These are phyloP conservation scores for Toxostoma redivivum DNA, from an alignment of 2,113 vertebrate species.

Conservation along the genomic window DNA sequence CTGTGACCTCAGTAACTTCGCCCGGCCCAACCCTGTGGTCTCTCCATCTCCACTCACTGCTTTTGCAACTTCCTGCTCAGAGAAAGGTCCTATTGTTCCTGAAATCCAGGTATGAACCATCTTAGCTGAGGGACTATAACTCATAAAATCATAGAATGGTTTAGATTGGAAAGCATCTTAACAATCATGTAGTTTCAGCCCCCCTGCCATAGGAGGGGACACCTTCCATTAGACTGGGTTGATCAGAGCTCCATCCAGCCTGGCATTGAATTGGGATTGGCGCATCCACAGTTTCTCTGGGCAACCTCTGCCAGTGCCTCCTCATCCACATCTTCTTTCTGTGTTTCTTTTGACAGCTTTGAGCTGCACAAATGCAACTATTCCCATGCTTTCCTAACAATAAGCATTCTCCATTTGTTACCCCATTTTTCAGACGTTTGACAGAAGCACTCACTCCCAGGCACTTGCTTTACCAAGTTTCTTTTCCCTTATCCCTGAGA, in stretches of 20 bases:
- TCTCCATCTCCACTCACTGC: conserved; percentile 90
- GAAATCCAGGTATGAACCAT: conserved; percentile 88
- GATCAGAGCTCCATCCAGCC: not conserved
- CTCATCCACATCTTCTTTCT: not conserved
- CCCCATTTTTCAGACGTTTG: not conserved
- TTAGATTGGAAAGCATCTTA: not conserved
- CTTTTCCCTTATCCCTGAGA: not conserved
- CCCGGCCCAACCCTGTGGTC: conserved; percentile 88
- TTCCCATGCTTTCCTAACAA: not conserved
- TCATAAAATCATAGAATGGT: not conserved
- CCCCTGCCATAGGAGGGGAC: not conserved
- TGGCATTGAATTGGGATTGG: not conserved
- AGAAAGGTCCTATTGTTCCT: conserved; percentile 87
- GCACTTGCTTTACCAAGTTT: not conserved
- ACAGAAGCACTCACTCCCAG: not conserved
- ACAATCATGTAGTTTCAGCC: not conserved
- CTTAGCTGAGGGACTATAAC: not conserved
- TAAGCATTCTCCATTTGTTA: not conserved
- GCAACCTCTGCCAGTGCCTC: not conserved
- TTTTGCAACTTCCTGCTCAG: conserved; percentile 87
- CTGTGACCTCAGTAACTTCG: conserved; percentile 96
- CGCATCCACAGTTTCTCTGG: not conserved
- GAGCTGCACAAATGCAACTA: not conserved
- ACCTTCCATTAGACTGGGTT: not conserved
- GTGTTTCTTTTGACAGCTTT: conserved; percentile 25